A percentile compares a stretch with the other conserved stretches of the same genome.
phyloP scores from a whole-genome alignment of 1,140 invertebrate species.

The Euwallacea similis region DNA sequence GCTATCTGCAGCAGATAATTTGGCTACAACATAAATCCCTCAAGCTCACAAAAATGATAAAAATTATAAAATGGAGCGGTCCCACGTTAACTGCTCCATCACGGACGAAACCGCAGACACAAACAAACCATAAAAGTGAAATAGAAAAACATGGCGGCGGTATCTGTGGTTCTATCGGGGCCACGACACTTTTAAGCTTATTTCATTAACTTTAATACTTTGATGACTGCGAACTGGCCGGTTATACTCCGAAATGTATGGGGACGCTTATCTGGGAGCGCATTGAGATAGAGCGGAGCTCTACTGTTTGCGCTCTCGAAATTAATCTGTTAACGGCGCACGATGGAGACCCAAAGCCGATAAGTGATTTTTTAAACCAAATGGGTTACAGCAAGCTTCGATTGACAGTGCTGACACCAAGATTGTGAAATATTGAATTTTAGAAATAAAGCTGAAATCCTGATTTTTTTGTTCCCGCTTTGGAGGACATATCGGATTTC shows the following conservation, averaged over 20 bases:
- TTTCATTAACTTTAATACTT: conserved; percentile 6
- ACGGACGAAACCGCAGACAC: conserved; percentile 1
- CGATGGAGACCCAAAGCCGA: background rate
- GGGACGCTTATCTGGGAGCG: background rate
- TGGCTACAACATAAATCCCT: too few relatives aligned
- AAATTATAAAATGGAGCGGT: background rate
- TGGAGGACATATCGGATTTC: too few relatives aligned
- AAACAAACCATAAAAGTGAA: conserved; percentile 5
- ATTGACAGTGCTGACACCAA: too few relatives aligned
- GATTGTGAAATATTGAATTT: too few relatives aligned
- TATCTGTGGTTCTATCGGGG: background rate
- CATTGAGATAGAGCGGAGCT: background rate
- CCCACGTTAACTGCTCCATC: background rate
- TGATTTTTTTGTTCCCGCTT: too few relatives aligned
- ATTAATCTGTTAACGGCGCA: conserved; percentile 3
- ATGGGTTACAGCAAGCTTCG: too few relatives aligned
- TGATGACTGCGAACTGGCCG: conserved; percentile 1
- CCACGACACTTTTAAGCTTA: conserved; percentile 2
- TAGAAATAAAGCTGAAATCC: too few relatives aligned
- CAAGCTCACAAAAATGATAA: too few relatives aligned
- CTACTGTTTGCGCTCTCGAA: background rate
- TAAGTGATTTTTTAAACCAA: conserved; percentile 4
- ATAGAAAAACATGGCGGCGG: conserved; percentile 5
- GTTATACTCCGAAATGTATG: conserved; percentile 1
- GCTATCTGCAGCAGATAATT: too few relatives aligned